Percentiles rank a stretch among this genome's conserved stretches.
Conservation (phyloP, 2,113 vertebrate species). For the Poecile atricapillus region DNA sequence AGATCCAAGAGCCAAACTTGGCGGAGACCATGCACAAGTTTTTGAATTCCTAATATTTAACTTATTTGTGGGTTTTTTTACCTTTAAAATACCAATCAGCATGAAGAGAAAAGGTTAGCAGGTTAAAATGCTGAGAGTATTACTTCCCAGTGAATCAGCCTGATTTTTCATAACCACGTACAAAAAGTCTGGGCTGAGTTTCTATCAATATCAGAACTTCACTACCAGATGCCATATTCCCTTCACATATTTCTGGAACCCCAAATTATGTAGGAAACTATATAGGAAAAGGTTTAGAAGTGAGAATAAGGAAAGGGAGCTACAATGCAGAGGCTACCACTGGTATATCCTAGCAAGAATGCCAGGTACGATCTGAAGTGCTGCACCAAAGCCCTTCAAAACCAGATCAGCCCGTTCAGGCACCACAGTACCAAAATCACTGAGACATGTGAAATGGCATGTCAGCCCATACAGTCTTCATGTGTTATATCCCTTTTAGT, state of each 20-base stretch:
- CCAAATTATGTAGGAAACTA: not conserved
- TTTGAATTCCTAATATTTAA: not conserved
- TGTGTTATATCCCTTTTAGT: not conserved
- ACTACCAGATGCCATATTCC: not conserved
- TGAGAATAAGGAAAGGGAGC: not conserved
- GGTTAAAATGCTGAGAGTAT: not conserved
- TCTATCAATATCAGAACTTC: not conserved
- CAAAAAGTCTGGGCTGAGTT: not conserved
- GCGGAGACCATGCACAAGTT: not conserved
- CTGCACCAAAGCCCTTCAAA: not conserved
- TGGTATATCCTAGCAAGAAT: fast-evolving
- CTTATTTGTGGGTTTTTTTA: not conserved
- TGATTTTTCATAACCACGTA: not conserved
- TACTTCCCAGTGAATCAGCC: not conserved
- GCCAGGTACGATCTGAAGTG: not conserved
- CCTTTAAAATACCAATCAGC: not conserved
- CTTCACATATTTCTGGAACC: not conserved
- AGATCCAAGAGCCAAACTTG: not conserved
- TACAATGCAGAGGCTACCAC: fast-evolving
- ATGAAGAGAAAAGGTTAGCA: not conserved
- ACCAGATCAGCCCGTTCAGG: fast-evolving
- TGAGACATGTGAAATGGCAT: not conserved
- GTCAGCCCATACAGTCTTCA: not conserved
- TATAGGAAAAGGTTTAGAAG: not conserved
- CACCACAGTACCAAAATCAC: not conserved